Evolutionary conservation across 2,888 invertebrate genomes (phyloP), one percentile per base, ranked within the genome.

Genomic region (Priocnemis perturbator): DNA sequence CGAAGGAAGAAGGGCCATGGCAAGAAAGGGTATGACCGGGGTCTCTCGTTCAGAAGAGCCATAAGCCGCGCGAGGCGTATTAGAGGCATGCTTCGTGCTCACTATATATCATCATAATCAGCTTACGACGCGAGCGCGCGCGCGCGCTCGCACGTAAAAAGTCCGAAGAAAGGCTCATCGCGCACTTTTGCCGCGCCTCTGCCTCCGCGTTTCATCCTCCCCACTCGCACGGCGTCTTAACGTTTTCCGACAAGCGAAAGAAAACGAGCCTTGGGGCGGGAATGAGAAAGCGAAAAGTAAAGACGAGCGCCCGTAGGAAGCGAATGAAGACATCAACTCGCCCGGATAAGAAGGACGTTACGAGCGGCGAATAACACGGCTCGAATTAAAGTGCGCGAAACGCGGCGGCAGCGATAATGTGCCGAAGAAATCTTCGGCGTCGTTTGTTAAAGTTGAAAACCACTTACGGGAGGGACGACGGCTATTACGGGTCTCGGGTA

Each of bases 51-150:
- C 30, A 55, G n/a, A 15, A 15, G 1, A 17, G 7, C 21, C 23
- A 26, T 26, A 55, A 55, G 55, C 30, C 30, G 55, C 26, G 30
- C 7, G 47, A 56, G 55, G 61, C 55, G 44, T 63, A 74, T 67
- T 68, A 69, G 64, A 73, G 67, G 60, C 66, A 66, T 62, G 52
- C 55, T 69, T 74, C 73, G 37, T 63, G 66, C 55, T 59, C 56
- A 53, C 68, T 64, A 71, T 79, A 71, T 62, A 78, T 76, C 77
- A 73, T 73, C 69, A 69, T 77, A 77, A 82, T 80, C 75, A 81
- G 70, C 69, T 74, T 70, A 67, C 70, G 67, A 37, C 37, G 37
- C 37, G 37, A 3, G 37, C 37, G 37, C 37, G 11, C 11, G 26
- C 26, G 26, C 3, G 26, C 26, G 26, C 20, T 44, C 48, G 20